These are phyloP conservation scores for Lepisosteus osseus DNA, from an alignment of 2,113 vertebrate species.

Conservation along the genomic window DNA sequence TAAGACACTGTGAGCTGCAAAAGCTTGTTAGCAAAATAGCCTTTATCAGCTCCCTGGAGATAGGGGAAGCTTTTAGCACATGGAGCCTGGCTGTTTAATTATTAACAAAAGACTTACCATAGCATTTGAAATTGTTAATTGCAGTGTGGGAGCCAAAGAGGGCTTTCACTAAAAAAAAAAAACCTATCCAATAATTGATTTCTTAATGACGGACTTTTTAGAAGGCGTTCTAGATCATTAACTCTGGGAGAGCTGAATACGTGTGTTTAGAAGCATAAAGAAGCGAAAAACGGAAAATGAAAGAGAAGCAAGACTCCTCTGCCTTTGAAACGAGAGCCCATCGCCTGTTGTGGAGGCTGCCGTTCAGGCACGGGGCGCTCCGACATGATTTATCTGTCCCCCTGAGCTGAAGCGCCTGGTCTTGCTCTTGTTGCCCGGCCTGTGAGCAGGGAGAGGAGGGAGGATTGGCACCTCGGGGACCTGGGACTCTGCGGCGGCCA, in stretches of 20 bases:
- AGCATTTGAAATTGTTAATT: constrained; percentile 37
- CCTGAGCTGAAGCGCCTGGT: too few species aligned
- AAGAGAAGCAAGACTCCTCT: background rate
- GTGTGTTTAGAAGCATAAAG: background rate
- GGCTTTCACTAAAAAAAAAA: constrained; percentile 1
- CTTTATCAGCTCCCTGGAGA: constrained; percentile 29
- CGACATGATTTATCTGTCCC: too few species aligned
- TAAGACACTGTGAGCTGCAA: constrained; percentile 14
- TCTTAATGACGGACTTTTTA: background rate
- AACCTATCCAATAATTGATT: background rate
- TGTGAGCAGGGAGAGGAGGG: too few species aligned
- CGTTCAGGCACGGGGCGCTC: too few species aligned
- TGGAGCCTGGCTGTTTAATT: constrained; percentile 34
- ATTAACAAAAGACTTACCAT: constrained; percentile 31
- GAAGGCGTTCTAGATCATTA: background rate
- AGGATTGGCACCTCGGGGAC: too few species aligned
- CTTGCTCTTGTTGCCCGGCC: too few species aligned
- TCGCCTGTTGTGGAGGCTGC: too few species aligned
- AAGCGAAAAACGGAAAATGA: background rate
- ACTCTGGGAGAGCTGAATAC: background rate
- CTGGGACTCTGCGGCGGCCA: too few species aligned
- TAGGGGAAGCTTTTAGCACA: constrained; percentile 22
- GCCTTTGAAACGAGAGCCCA: too few species aligned
- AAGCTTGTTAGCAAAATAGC: constrained; percentile 33
- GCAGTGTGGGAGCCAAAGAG: constrained; percentile 25